A percentile compares a stretch with the other conserved stretches of the same genome.
phyloP scores from a whole-genome alignment of 2,797 vertebrate species.

The Myioborus miniatus region DNA sequence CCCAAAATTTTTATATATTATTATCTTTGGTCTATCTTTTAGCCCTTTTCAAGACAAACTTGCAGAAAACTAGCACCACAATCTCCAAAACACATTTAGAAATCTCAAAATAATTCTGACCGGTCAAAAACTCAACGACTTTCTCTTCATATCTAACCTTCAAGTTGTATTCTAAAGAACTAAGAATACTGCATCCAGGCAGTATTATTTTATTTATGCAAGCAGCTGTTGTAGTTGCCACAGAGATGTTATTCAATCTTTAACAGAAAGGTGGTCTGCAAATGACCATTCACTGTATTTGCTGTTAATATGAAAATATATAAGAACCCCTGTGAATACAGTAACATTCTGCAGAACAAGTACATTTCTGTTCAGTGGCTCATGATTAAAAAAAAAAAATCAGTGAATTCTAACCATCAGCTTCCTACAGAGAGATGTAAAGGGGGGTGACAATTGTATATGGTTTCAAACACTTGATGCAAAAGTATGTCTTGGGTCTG shows the following conservation, averaged over 20 bases:
- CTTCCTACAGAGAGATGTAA: not conserved
- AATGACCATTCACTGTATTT: not conserved
- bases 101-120: not conserved
- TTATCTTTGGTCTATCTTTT: not conserved
- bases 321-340: not conserved
- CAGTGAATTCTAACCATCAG: not conserved
- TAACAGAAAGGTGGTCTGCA: not conserved
- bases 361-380: not conserved
- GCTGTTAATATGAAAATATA: not conserved
- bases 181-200: not conserved
- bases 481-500: not conserved
- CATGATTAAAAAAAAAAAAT: not conserved
- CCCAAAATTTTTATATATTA: not conserved
- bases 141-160: not conserved
- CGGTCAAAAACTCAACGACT: not conserved
- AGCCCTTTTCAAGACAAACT: not conserved
- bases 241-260: slow-evolving; percentile 13
- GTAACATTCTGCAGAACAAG: not conserved
- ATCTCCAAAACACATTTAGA: not conserved
- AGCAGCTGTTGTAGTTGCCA: slow-evolving; percentile 6
- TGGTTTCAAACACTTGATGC: not conserved
- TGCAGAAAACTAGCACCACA: not conserved
- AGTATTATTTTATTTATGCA: not conserved
- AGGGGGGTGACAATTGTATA: not conserved
- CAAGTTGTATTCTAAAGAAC: not conserved